Evolutionary conservation across 2,797 vertebrate genomes (phyloP).

Genomic region (Botia almorhae): DNA sequence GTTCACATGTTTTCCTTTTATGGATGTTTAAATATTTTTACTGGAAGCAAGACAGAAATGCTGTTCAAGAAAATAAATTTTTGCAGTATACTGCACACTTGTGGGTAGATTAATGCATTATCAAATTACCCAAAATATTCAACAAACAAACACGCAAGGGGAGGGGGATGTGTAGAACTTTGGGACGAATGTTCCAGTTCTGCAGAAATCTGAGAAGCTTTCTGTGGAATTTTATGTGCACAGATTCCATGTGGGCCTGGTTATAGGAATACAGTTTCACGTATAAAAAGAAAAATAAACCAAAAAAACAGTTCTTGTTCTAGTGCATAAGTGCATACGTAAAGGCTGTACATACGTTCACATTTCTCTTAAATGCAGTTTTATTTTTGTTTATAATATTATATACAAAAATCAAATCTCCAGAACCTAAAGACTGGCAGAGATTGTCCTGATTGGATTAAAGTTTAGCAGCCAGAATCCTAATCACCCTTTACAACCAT

Average conservation of each 20-base stretch:
- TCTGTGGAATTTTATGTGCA: not conserved
- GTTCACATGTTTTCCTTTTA: no score
- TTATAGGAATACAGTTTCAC: conserved; percentile 81
- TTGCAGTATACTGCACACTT: not conserved
- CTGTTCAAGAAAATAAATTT: not conserved
- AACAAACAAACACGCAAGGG: conserved; percentile 21
- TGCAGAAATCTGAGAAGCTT: not conserved
- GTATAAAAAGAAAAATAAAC: conserved; percentile 67
- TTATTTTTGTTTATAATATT: conserved; percentile 77
- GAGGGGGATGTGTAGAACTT: conserved; percentile 19
- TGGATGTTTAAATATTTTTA: not conserved
- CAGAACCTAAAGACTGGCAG: conserved; percentile 82
- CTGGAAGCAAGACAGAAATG: conserved; percentile 19
- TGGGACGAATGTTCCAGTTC: conserved; percentile 1
- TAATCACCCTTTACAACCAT: conserved; percentile 85
- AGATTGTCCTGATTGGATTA: conserved; percentile 88
- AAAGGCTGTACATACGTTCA: conserved; percentile 97
- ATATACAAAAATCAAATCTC: conserved; percentile 88
- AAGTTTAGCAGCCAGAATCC: conserved; percentile 81
- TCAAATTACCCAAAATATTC: conserved; percentile 15
- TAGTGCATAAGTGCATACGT: conserved; percentile 74
- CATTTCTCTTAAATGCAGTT: conserved; percentile 86
- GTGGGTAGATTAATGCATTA: conserved; percentile 22
- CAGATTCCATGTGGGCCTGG: conserved; percentile 58
- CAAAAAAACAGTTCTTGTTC: conserved; percentile 67